These are phyloP conservation scores for Astropecten irregularis DNA, from an alignment of 53 echinoderm and acorn worm species.

Conservation along the genomic window DNA sequence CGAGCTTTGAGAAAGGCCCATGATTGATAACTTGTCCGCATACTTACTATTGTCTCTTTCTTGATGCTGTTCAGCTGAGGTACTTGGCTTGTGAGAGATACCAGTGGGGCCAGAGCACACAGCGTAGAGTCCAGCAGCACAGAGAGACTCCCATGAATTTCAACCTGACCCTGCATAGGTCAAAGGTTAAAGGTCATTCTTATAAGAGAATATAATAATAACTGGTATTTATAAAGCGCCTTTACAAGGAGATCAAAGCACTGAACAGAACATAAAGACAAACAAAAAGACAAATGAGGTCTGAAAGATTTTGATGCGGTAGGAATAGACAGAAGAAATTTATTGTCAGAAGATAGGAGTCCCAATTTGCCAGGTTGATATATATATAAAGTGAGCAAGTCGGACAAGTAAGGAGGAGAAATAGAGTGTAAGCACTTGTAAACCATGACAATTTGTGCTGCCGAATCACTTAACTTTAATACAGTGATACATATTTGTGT, in stretches of 20 bases:
- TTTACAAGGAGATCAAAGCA: too few relatives aligned
- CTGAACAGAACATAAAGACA: neutral
- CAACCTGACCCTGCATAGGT: slow-evolving; percentile 68
- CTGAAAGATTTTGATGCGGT: neutral
- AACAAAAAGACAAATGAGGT: neutral
- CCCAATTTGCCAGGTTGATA: too few relatives aligned
- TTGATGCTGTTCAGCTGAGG: slow-evolving; percentile 68
- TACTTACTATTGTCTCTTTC: slow-evolving; percentile 78
- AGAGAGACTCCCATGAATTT: slow-evolving; percentile 95
- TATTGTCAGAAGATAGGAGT: too few relatives aligned
- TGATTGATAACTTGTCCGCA: too few relatives aligned
- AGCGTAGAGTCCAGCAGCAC: slow-evolving; percentile 91
- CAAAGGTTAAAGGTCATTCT: slow-evolving; percentile 6
- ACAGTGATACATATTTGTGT: neutral
- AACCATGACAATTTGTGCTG: too few relatives aligned
- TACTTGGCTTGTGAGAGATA: slow-evolving; percentile 87
- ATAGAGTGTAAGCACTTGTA: too few relatives aligned
- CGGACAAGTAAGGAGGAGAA: too few relatives aligned
- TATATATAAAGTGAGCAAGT: too few relatives aligned
- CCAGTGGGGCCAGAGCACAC: slow-evolving; percentile 85
- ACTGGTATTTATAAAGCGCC: too few relatives aligned
- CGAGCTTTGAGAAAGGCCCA: too few relatives aligned
- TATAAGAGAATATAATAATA: neutral
- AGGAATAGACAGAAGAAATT: too few relatives aligned
- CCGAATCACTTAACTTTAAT: neutral